Evolutionary conservation across 2,888 invertebrate species (phyloP).

Genomic region (Eupithecia inturbata): DNA sequence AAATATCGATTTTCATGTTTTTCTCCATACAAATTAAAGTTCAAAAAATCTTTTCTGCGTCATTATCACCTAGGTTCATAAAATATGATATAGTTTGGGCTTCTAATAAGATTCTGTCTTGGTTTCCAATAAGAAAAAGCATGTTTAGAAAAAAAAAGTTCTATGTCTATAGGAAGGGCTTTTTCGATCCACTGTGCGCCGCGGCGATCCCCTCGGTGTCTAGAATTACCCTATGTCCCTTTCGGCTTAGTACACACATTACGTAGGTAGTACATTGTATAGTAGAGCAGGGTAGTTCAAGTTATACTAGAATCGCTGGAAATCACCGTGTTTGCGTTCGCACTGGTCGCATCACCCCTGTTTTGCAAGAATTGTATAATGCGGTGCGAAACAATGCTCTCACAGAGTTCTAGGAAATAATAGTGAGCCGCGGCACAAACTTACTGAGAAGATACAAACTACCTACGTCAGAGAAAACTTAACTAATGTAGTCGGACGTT

Average conservation of each 20-base stretch:
- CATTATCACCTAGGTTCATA: too few relatives aligned
- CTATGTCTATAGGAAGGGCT: too few relatives aligned
- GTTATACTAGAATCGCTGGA: conserved; percentile 20
- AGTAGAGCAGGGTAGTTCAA: background rate
- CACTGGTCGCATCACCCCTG: conserved; percentile 25
- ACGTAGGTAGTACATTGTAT: background rate
- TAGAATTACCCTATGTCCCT: background rate
- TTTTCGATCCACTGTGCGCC: too few relatives aligned
- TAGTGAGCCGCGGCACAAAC: conserved; percentile 14
- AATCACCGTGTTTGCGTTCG: conserved; percentile 31
- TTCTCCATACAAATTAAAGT: too few relatives aligned
- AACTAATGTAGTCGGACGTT: background rate
- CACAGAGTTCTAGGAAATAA: conserved; percentile 39
- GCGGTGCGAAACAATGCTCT: conserved; percentile 40
- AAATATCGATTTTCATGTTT: too few relatives aligned
- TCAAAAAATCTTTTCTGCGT: too few relatives aligned
- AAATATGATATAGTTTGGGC: too few relatives aligned
- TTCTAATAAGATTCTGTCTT: too few relatives aligned
- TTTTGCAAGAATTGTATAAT: conserved; percentile 43
- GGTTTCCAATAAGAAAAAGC: too few relatives aligned
- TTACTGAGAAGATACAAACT: background rate
- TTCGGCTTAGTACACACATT: background rate
- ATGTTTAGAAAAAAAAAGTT: too few relatives aligned
- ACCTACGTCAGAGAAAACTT: background rate
- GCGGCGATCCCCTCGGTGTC: background rate